A percentile compares a stretch with the other conserved stretches of the same genome.
These are phyloP conservation scores for Tadarida brasiliensis DNA, from an alignment of 2,797 vertebrate genomes.

Conservation along the genomic window DNA sequence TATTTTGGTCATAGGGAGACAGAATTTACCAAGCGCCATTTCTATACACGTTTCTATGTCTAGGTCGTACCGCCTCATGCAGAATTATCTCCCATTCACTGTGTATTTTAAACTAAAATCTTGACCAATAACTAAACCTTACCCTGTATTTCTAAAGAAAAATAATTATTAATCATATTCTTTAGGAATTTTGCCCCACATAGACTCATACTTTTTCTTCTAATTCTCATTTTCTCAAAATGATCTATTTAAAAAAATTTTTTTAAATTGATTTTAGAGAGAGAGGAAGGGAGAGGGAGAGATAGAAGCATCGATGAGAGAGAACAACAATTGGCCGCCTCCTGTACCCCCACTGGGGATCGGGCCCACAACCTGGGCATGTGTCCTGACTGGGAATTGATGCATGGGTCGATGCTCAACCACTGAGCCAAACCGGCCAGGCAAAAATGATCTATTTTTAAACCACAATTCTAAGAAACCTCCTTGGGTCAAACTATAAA, in stretches of 20 bases:
- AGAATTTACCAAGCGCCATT: not conserved
- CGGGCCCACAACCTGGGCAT: no score
- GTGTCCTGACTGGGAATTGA: no score
- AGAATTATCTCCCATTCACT: not conserved
- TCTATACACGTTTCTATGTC: not conserved
- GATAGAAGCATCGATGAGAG: no score
- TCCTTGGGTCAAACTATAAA: not conserved
- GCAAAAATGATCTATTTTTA: no score
- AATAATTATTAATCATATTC: not conserved
- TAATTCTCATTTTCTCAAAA: not conserved
- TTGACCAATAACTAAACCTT: not conserved
- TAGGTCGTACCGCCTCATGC: not conserved
- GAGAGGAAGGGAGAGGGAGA: no score
- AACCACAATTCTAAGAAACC: not conserved
- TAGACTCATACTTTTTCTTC: slow-evolving; percentile 3
- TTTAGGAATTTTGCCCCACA: not conserved
- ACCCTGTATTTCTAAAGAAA: slow-evolving; percentile 24
- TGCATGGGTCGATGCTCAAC: no score
- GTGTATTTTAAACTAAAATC: not conserved
- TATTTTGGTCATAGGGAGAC: not conserved
- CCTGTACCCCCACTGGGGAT: no score
- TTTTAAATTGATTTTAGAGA: no score
- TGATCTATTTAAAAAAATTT: not conserved
- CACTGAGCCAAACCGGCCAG: no score
- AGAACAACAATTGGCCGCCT: no score